Percentiles rank a stretch among this genome's conserved stretches.
These are phyloP conservation scores for Chionomys nivalis DNA, from an alignment of 2,113 vertebrate genomes.

Conservation along the genomic window DNA sequence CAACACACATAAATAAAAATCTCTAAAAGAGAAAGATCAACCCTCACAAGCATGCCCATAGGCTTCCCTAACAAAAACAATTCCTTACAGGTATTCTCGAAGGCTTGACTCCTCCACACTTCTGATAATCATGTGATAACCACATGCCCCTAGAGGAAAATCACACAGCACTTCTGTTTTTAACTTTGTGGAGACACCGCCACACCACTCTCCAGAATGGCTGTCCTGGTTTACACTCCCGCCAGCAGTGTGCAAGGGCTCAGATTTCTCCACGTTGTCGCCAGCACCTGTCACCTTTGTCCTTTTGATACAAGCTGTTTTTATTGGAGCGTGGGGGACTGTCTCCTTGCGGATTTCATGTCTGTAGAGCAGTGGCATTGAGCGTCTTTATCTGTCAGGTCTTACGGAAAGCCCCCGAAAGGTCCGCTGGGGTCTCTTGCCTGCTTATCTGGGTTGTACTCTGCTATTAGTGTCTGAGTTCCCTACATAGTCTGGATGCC, in stretches of 20 bases:
- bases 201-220: not conserved
- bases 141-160: too few relatives aligned
- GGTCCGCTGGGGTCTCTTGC: not conserved
- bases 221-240: not conserved
- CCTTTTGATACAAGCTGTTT: not conserved
- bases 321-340: not conserved
- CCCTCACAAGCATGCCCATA: not conserved
- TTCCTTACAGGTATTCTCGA: too few relatives aligned
- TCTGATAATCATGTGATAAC: too few relatives aligned
- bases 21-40: not conserved
- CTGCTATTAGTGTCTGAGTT: not conserved
- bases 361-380: not conserved
- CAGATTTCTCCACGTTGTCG: not conserved
- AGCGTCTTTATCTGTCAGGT: not conserved
- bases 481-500: not conserved
- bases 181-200: not conserved
- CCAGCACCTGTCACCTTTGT: not conserved
- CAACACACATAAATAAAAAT: not conserved
- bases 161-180: not conserved
- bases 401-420: not conserved
- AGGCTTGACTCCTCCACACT: too few relatives aligned
- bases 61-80: not conserved
- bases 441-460: not conserved
- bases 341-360: not conserved
- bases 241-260: not conserved